Conservation (phyloP, 2,797 vertebrate species). For the Pelobates cultripes region DNA sequence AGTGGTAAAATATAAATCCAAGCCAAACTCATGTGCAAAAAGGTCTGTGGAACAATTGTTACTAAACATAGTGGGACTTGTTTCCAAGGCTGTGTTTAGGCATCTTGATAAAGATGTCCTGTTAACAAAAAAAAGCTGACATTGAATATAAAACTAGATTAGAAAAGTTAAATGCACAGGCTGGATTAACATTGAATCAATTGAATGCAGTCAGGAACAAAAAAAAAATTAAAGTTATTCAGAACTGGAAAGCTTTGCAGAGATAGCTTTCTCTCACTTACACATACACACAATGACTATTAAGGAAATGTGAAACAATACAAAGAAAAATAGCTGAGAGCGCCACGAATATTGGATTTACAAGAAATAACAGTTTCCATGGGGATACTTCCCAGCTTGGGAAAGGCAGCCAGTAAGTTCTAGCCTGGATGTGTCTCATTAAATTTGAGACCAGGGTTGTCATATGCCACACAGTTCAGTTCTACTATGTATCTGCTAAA, state of each 20-base stretch:
- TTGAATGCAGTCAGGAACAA: no score
- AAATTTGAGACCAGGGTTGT: conserved; percentile 37
- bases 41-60: no score
- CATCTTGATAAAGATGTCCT: no score
- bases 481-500: conserved; percentile 37
- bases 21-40: no score
- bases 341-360: conserved; percentile 38
- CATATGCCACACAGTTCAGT: conserved; percentile 36
- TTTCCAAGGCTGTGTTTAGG: no score
- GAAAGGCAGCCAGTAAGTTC: conserved; percentile 26
- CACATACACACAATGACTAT: conserved; percentile 11
- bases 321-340: conserved; percentile 13
- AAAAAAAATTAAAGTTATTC: background rate
- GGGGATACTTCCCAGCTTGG: conserved; percentile 33
- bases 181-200: no score
- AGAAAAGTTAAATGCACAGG: no score
- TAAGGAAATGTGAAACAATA: conserved; percentile 19
- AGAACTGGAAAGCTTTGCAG: background rate
- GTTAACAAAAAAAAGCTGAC: no score
- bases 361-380: conserved; percentile 51
- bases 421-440: conserved; percentile 44
- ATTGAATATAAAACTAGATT: no score
- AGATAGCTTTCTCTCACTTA: background rate
- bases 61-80: no score
- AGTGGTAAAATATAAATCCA: no score